Base-by-base conservation (phyloP, 2,797 vertebrate genomes). In the Onychomys leucogaster region DNA sequence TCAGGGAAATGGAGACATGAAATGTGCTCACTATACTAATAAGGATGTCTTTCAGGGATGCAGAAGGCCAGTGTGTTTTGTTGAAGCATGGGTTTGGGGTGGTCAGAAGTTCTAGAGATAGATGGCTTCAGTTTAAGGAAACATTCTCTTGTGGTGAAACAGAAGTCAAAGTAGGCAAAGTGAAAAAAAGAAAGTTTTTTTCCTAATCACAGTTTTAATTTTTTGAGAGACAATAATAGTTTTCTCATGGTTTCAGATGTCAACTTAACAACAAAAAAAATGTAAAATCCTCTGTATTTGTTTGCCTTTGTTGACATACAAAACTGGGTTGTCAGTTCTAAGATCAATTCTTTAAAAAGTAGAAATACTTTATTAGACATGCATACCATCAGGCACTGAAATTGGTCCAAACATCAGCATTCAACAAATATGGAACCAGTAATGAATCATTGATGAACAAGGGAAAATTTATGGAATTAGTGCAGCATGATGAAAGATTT, bases 361-460 rank as follows among this genome's bases (percentile, higher is more conserved):
- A 77, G 41, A 61, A 89, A 34, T 46, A 59, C 90, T 89, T 91
- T 90, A 88, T 17, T 87, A 67, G 94, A 73, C 80, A 1, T 81
- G 13, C 55, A 9, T 75, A 85, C 34, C 17, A 93, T 29, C 23
- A 59, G 73, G 13, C 29, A 89, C 12, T 82, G 17, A 1, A 52
- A 5, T 77, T 69, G 10, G 16, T 37, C 25, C 80, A 41, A 69
- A 78, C 2, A 57, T 81, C 46, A 84, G 9, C 94, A 37, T 76
- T 61, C n/a, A 61, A 46, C 49, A 96, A 89, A 90, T 61, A 71
- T 0, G 75, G 49, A 49, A 23, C 80, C 7, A 77, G 23, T 96
- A 92, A 87, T 67, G 32, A 83, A 55, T 80, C 78, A 91, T 76
- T 94, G 52, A 32, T 55, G 52, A 92, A 55, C 61, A 94, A 81